phyloP scores from a whole-genome alignment of 2,797 vertebrate genomes.

The Calcarius lapponicus region DNA sequence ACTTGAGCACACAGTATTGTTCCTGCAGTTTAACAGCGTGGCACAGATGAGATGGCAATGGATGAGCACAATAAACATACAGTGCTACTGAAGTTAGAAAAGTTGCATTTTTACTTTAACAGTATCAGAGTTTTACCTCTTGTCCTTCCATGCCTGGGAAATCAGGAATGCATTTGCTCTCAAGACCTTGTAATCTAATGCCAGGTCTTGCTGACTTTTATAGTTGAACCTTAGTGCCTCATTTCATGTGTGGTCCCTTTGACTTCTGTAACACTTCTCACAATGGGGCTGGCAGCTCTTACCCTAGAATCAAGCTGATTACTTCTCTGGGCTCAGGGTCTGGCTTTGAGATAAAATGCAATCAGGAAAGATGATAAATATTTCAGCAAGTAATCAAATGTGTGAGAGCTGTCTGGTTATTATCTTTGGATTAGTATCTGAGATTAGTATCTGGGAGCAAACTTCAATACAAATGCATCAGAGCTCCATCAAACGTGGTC shows the following conservation, averaged over 20 bases:
- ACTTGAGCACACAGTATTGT: background rate
- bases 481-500: background rate
- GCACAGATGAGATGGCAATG: background rate
- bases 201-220: conserved; percentile 36
- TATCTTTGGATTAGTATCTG: conserved; percentile 33
- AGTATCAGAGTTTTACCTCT: background rate
- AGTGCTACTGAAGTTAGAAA: background rate
- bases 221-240: background rate
- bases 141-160: conserved; percentile 11
- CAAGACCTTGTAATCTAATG: conserved; percentile 44
- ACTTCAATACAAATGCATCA: background rate
- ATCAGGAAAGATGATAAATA: background rate
- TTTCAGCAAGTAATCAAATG: background rate
- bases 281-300: background rate
- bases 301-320: background rate
- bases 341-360: conserved; percentile 12
- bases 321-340: background rate
- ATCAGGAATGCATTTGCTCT: conserved; percentile 7
- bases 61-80: background rate
- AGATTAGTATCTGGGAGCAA: background rate
- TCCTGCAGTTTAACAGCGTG: background rate
- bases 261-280: background rate
- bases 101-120: background rate
- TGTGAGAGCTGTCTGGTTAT: background rate
- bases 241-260: conserved; percentile 49